Percentiles rank a stretch among this genome's conserved stretches.
Evolutionary conservation across 2,113 vertebrate genomes (phyloP).

Genomic region (Oryzias woworae): DNA sequence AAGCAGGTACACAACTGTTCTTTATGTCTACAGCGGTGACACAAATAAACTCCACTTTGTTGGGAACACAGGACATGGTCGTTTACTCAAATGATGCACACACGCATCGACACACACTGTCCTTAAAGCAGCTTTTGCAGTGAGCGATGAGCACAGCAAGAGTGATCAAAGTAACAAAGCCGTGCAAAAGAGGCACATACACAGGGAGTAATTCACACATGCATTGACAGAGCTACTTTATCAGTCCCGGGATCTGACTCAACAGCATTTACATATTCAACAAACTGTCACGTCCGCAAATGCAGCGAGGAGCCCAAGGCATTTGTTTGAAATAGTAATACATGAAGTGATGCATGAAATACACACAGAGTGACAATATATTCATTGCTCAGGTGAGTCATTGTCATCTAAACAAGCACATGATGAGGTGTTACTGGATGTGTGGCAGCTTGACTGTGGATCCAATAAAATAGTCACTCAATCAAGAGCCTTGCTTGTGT

Average conservation of each 20-base stretch:
- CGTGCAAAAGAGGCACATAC: constrained; percentile 55
- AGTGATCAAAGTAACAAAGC: constrained; percentile 78
- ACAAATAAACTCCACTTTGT: constrained; percentile 49
- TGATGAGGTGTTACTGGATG: constrained; percentile 23
- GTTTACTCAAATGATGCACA: constrained; percentile 40
- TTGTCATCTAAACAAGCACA: constrained; percentile 44
- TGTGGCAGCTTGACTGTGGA: constrained; percentile 21
- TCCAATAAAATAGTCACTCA: constrained; percentile 19
- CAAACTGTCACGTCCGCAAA: constrained; percentile 65
- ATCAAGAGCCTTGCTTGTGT: constrained; percentile 15
- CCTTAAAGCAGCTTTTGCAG: constrained; percentile 70
- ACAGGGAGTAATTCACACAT: constrained; percentile 35
- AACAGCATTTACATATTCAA: constrained; percentile 73
- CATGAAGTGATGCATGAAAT: constrained; percentile 58
- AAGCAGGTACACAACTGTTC: constrained; percentile 6
- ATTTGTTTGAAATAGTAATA: constrained; percentile 61
- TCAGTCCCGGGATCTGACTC: constrained; percentile 61
- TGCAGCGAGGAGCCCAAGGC: constrained; percentile 39
- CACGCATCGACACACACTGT: constrained; percentile 30
- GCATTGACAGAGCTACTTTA: constrained; percentile 57
- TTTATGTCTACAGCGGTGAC: constrained; percentile 23
- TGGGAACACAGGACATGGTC: constrained; percentile 47
- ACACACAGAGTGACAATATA: constrained; percentile 61
- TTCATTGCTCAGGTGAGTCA: constrained; percentile 38
- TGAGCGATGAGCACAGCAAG: constrained; percentile 69